Evolutionary conservation across 2,113 vertebrate species (phyloP).

Genomic region (Geothlypis trichas): DNA sequence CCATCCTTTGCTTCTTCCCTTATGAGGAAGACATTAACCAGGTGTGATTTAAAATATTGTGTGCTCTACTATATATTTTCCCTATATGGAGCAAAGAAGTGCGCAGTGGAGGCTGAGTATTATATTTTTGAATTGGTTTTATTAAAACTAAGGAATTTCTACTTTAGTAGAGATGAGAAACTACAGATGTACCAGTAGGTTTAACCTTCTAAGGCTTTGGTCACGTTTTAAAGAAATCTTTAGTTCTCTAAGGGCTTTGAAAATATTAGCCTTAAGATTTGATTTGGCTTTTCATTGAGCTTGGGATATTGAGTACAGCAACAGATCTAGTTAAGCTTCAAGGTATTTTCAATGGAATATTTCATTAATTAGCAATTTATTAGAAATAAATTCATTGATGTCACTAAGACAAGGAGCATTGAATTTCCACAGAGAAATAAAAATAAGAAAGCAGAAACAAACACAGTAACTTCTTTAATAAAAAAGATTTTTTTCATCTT

Average conservation of each 20-base stretch:
- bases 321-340: neutral
- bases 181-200: neutral
- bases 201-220: neutral
- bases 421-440: neutral
- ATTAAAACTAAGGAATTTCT: neutral
- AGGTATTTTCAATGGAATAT: neutral
- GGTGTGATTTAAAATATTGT: neutral
- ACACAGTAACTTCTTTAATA: neutral
- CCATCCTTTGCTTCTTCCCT: neutral
- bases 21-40: neutral
- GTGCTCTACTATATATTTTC: neutral
- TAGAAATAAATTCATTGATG: neutral
- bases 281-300: neutral
- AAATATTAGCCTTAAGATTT: neutral
- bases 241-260: neutral
- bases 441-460: neutral
- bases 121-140: neutral
- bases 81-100: neutral
- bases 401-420: neutral
- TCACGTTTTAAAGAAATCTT: neutral
- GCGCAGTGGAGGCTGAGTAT: neutral
- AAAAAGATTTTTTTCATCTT: neutral
- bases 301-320: neutral
- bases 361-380: neutral
- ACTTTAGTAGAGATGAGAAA: neutral